phyloP scores from a whole-genome alignment of 2,797 vertebrate species.

The Hypotaenidia okinawae region DNA sequence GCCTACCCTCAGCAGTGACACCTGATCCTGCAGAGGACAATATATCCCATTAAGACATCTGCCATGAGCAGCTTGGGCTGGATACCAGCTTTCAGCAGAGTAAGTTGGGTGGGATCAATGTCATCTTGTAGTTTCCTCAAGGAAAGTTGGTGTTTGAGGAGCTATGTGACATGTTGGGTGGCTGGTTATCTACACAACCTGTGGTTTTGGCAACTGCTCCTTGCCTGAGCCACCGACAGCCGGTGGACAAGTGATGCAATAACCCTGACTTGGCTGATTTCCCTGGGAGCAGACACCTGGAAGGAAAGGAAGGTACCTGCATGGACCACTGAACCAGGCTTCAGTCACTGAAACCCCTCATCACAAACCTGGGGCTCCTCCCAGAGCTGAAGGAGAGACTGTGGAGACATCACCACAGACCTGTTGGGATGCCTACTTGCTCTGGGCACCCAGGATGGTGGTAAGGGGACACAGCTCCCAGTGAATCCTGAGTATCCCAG shows the following conservation, averaged over 20 bases:
- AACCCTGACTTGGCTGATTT: not conserved
- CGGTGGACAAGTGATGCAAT: not conserved
- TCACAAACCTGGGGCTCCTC: not conserved
- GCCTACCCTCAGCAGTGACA: not conserved
- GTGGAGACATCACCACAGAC: not conserved
- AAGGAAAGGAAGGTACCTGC: not conserved
- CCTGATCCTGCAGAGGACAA: not conserved
- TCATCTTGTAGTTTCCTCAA: not conserved
- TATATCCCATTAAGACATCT: not conserved
- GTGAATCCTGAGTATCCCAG: not conserved
- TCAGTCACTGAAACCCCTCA: not conserved
- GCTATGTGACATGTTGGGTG: rapidly evolving
- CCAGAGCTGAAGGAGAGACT: not conserved
- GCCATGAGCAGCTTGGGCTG: not conserved
- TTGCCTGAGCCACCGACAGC: not conserved
- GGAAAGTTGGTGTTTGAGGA: not conserved
- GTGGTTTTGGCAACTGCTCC: not conserved
- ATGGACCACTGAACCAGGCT: not conserved
- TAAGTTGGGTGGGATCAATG: not conserved
- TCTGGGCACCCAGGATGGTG: not conserved
- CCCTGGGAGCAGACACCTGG: not conserved
- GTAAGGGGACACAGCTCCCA: rapidly evolving
- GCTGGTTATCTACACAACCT: not conserved
- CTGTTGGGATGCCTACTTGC: not conserved
- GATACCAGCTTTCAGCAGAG: not conserved